A percentile compares a stretch with the other conserved stretches of the same genome.
phyloP scores from a whole-genome alignment of 2,113 vertebrate species.

The Cynocephalus volans region DNA sequence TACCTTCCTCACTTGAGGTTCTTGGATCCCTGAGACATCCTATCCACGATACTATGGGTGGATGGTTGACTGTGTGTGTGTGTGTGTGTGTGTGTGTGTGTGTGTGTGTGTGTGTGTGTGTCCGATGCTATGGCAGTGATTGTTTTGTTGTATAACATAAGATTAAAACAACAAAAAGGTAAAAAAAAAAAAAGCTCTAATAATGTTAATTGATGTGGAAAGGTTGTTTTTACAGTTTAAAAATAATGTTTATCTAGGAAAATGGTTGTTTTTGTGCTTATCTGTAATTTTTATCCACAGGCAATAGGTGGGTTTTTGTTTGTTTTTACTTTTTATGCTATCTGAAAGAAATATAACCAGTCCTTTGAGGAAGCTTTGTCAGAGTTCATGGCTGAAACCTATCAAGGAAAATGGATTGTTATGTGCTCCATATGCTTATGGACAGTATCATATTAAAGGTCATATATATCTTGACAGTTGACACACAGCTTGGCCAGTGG shows the following conservation, averaged over 20 bases:
- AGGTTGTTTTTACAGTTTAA: conserved; percentile 56
- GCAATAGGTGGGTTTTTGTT: neutral
- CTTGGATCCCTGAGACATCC: neutral
- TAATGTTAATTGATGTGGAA: conserved; percentile 34
- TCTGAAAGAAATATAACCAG: conserved; percentile 14
- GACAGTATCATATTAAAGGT: conserved; percentile 21
- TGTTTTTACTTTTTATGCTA: neutral
- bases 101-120: neutral
- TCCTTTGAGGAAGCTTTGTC: conserved; percentile 45
- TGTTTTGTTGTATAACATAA: conserved; percentile 42
- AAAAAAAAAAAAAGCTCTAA: neutral
- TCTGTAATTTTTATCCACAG: conserved; percentile 38
- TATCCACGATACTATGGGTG: neutral
- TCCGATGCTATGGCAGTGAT: neutral
- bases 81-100: neutral
- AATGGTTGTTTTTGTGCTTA: neutral
- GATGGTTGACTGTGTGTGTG: neutral
- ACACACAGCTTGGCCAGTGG: neutral
- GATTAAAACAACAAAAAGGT: conserved; percentile 21
- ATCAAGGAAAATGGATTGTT: conserved; percentile 29
- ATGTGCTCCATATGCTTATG: neutral
- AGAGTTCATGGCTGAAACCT: neutral
- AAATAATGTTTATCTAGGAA: conserved; percentile 25
- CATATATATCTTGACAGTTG: neutral
- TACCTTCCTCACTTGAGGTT: conserved; percentile 1